Conservation (phyloP, 2,797 vertebrate species). For the Hemibagrus guttatus region DNA sequence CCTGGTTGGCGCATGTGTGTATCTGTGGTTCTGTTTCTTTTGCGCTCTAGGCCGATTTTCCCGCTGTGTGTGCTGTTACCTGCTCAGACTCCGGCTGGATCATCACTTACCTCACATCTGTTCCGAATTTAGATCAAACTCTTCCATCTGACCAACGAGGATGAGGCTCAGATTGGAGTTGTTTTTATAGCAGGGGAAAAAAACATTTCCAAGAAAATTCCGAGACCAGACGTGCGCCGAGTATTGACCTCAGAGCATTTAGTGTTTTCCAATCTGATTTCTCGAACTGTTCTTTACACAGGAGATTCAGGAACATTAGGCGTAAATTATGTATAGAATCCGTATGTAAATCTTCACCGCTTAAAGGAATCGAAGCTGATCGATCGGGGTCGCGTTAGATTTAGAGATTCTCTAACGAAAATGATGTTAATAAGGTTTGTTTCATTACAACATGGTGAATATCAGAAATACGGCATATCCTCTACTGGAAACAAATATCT, state of each 20-base stretch:
- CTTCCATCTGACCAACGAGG: not conserved
- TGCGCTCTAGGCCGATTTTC: not conserved
- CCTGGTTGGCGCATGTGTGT: slow-evolving; percentile 10
- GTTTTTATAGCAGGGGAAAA: not conserved
- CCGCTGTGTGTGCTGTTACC: not conserved
- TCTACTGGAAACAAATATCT: not conserved
- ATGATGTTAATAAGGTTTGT: not conserved
- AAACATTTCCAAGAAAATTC: not conserved
- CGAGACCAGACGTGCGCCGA: not conserved
- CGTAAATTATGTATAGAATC: not conserved
- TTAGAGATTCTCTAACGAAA: not conserved
- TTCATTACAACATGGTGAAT: not conserved
- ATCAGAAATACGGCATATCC: not conserved
- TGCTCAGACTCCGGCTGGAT: not conserved
- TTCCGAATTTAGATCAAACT: not conserved
- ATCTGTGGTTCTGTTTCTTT: slow-evolving; percentile 2
- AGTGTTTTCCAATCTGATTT: not conserved
- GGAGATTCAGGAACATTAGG: not conserved
- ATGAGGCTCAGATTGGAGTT: not conserved
- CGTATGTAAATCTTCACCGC: not conserved
- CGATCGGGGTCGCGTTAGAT: not conserved
- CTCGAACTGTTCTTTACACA: not conserved
- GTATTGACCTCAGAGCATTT: not conserved
- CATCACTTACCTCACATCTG: not conserved
- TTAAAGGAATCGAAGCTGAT: not conserved